A percentile compares a stretch with the other conserved stretches of the same genome.
Conservation (phyloP, 2,888 invertebrate genomes). For the Acrobasis repandana region DNA sequence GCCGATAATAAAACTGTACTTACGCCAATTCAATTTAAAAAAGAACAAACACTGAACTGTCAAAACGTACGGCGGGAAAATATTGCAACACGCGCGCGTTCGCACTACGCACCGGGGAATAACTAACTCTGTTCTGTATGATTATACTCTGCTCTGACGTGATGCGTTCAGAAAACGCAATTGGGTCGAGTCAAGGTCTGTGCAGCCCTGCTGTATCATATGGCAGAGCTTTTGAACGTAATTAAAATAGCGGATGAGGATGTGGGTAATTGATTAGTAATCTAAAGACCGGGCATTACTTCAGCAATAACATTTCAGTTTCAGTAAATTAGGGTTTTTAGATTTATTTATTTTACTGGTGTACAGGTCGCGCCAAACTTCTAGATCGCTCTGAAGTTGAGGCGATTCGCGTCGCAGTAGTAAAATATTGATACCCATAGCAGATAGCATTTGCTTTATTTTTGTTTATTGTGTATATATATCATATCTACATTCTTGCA, state of each 20-base stretch:
- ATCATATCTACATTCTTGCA: too few species aligned
- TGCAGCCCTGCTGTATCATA: neutral
- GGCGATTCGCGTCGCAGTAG: too few species aligned
- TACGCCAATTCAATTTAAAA: conserved; percentile 17
- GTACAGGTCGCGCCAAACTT: too few species aligned
- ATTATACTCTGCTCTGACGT: conserved; percentile 17
- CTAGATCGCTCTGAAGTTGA: too few species aligned
- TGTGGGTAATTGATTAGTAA: neutral
- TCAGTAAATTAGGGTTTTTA: too few species aligned
- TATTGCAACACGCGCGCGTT: conserved; percentile 39
- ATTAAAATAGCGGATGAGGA: conserved; percentile 1
- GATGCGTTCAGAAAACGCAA: conserved; percentile 29
- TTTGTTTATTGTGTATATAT: too few species aligned
- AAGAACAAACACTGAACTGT: conserved; percentile 33
- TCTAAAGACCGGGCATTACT: neutral
- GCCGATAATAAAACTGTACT: conserved; percentile 6
- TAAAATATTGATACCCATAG: too few species aligned
- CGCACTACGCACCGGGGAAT: conserved; percentile 30
- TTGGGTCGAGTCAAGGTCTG: conserved; percentile 24
- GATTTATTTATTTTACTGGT: too few species aligned
- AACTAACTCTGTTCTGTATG: conserved; percentile 15
- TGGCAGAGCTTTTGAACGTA: neutral
- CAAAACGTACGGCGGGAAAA: conserved; percentile 41
- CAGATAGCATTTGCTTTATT: too few species aligned
- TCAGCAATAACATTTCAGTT: neutral